phyloP scores from a whole-genome alignment of 2,888 invertebrate species.

The Theretra japonica region DNA sequence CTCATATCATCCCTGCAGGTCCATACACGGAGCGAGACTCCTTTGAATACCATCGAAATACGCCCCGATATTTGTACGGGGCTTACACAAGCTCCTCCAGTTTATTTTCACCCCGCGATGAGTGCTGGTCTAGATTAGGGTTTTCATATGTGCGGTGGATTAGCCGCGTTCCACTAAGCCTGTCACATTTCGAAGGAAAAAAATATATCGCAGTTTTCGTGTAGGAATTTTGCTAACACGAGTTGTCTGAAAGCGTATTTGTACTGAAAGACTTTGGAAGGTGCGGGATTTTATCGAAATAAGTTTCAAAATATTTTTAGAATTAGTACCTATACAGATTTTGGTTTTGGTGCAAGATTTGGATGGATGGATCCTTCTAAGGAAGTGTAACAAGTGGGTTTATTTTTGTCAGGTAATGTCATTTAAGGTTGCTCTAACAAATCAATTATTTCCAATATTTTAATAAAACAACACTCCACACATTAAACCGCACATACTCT shows the following conservation, averaged over 20 bases:
- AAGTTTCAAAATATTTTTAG: too few relatives aligned
- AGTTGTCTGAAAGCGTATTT: not conserved
- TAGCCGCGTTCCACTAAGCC: constrained; percentile 25
- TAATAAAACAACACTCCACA: too few relatives aligned
- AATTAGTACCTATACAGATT: too few relatives aligned
- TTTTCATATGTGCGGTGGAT: constrained; percentile 27
- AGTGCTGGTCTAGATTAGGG: constrained; percentile 29
- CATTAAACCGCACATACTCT: too few relatives aligned
- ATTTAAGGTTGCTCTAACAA: too few relatives aligned
- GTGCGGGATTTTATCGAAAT: not conserved
- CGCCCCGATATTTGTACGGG: constrained; percentile 49
- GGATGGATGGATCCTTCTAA: too few relatives aligned
- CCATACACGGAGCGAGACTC: constrained; percentile 41
- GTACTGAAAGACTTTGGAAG: not conserved
- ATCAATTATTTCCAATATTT: too few relatives aligned
- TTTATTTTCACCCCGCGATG: constrained; percentile 42
- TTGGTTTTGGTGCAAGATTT: too few relatives aligned
- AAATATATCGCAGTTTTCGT: not conserved
- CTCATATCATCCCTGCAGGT: constrained; percentile 18
- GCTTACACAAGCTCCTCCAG: constrained; percentile 37
- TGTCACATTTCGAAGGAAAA: not conserved
- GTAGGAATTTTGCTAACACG: too few relatives aligned
- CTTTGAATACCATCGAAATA: constrained; percentile 55
- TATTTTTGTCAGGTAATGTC: too few relatives aligned
- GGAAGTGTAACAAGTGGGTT: too few relatives aligned